Evolutionary conservation across 2,113 vertebrate genomes (phyloP), one percentile per base, ranked within the genome.

Genomic region (Myotis yumanensis): DNA sequence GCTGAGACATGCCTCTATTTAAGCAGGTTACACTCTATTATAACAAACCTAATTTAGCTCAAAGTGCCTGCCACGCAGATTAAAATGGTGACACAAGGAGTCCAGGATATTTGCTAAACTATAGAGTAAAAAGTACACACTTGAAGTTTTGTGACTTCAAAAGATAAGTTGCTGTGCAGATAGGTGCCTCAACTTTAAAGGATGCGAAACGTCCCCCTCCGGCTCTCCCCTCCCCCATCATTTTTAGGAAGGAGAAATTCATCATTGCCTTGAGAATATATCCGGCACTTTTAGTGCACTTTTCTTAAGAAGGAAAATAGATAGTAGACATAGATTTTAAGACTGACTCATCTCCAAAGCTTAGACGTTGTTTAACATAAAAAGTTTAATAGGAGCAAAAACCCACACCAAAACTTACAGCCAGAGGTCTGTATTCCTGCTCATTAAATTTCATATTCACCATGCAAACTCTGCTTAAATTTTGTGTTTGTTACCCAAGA

Each of bases 1-100:
- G 95, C 96, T 85, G 71, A 95, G 87, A 71, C 97, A 93, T 93
- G 93, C 23, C 76, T 93, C 48, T 96, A 5, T 59, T 54, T 62
- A 59, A 94, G 89, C 43, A 89, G 25, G 94, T 96, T 48, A 94
- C 87, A 75, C 79, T 62, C 76, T 51, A 59, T 89, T 68, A 48
- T 69, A 92, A 77, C 88, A 91, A 97, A 43, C 54, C 40, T 90
- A 91, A 91, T 93, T 93, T 84, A 97, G 22, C 59, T 87, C 32
- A 37, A 77, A 59, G 43, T 64, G 82, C 86, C 71, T 91, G 94
- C 79, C 46, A 48, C 66, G 72, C 25, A 76, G 46, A 92, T 71
- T 48, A 54, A 75, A 91, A 71, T 89, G 54, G 51, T 76, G 54
- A 69, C 91, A 83, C 2, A 7, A 80, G 64, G 90, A 90, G 20